Evolutionary conservation across 1,140 invertebrate species (phyloP), one percentile per base, ranked within the genome.

Genomic region (Hypsibius dujardini): DNA sequence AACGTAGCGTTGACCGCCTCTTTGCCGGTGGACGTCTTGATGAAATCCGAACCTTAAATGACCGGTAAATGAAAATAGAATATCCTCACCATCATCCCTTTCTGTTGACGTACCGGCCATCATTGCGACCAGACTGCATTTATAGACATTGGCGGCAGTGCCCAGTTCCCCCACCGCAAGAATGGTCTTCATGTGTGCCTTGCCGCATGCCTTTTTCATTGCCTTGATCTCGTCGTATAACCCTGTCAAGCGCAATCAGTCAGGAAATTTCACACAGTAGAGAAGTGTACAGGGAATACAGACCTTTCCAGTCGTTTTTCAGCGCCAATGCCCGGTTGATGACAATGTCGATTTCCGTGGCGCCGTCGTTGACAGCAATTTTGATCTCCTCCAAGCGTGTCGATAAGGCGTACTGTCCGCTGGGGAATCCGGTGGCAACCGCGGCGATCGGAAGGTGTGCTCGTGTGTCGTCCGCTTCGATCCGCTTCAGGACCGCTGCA

Each of bases 21-120:
- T 82, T 98, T 98, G 67, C 95, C 95, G 1, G 96, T 99, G 0
- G 94, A 98, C 46, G 95, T 98, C 81, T 99, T 99, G 70, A 99
- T 97, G 77, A 98, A 98, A 83, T 98, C 90, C 47, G 92, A 87
- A 42, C 94, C 84, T 81, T 72, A 15, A 75, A 42, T 74, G 71
- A 47, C 75, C 59, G 70, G 73, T 75, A 1, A 72, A 46, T 7
- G 59, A 72, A 40, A 73, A 7, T n/a, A 46, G 1, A 47, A 42
- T 15, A 72, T 15, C 7, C 3, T 46, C 3, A 12, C n/a, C 7
- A 7, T 56, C 7, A 56, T 56, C n/a, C 7, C 50, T 56, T 56
- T 12, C 7, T 56, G n/a, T 56, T 56, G n/a, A 15, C 75, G 73
- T 75, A 82, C 83, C 93, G 73, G 93, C 94, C 84, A 89, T 85